A percentile compares a stretch with the other conserved stretches of the same genome.
These are phyloP conservation scores for Montipora capricornis DNA, from an alignment of 64 coral and sea anemone genomes.

Conservation along the genomic window DNA sequence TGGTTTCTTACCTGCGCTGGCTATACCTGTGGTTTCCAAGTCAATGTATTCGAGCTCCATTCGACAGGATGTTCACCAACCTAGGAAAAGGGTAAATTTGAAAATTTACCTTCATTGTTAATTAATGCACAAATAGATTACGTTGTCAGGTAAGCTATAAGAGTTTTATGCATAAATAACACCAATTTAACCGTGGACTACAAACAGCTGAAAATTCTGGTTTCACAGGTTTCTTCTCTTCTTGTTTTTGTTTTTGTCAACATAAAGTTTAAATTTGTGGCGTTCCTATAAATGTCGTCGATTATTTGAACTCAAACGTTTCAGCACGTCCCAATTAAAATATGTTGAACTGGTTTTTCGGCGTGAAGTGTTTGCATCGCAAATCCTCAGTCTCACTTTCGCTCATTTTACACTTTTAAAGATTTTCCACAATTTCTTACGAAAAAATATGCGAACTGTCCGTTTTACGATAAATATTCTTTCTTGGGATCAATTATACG, in stretches of 20 bases:
- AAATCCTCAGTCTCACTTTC: background rate
- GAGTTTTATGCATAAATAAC: conserved; percentile 74
- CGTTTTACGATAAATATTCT: background rate
- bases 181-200: conserved; percentile 18
- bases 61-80: conserved; percentile 34
- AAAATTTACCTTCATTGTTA: conserved; percentile 54
- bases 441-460: background rate
- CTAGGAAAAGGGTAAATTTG: conserved; percentile 28
- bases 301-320: no score
- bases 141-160: conserved; percentile 52
- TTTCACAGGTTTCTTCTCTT: background rate
- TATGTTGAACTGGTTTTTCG: background rate
- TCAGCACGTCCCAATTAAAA: no score
- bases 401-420: background rate
- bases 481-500: no score
- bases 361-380: background rate
- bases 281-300: no score
- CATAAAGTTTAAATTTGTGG: background rate
- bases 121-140: conserved; percentile 80
- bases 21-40: conserved; percentile 67
- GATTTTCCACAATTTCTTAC: background rate
- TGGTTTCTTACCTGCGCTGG: conserved; percentile 35
- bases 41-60: conserved; percentile 83
- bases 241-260: no score
- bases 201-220: conserved; percentile 35